Evolutionary conservation across 2,888 invertebrate species (phyloP).

Genomic region (Hemistola chrysoprasaria): DNA sequence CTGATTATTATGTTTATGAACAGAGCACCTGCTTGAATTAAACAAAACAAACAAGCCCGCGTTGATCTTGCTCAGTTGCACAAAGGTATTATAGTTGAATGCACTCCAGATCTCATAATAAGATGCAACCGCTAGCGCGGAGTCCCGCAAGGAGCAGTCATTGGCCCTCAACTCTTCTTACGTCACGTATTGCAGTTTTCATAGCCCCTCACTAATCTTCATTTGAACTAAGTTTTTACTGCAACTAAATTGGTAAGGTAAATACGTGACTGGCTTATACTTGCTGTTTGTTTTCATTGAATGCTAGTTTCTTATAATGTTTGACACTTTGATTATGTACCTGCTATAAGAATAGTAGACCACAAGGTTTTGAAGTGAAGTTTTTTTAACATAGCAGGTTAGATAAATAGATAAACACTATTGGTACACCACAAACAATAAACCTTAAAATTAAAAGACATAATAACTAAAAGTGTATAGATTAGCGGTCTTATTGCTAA

Average conservation of each 20-base stretch:
- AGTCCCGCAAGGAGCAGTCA: constrained; percentile 41
- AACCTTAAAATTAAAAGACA: too few species aligned
- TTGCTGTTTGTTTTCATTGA: constrained; percentile 27
- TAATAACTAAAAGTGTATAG: too few species aligned
- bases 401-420: too few species aligned
- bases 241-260: constrained; percentile 21
- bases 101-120: constrained; percentile 40
- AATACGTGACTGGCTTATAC: constrained; percentile 29
- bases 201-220: constrained; percentile 35
- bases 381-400: too few species aligned
- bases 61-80: constrained; percentile 27
- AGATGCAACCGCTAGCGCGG: constrained; percentile 40
- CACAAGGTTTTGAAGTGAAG: too few species aligned
- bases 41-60: constrained; percentile 17
- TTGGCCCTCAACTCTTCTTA: constrained; percentile 54
- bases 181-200: constrained; percentile 27
- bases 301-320: constrained; percentile 22
- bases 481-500: too few species aligned
- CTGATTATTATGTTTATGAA: constrained; percentile 4
- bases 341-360: too few species aligned
- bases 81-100: constrained; percentile 50
- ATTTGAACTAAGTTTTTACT: constrained; percentile 30
- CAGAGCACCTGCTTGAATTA: constrained; percentile 17
- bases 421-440: too few species aligned
- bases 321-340: constrained; percentile 24